Conservation (phyloP, 2,113 vertebrate genomes). For the Podarcis muralis region DNA sequence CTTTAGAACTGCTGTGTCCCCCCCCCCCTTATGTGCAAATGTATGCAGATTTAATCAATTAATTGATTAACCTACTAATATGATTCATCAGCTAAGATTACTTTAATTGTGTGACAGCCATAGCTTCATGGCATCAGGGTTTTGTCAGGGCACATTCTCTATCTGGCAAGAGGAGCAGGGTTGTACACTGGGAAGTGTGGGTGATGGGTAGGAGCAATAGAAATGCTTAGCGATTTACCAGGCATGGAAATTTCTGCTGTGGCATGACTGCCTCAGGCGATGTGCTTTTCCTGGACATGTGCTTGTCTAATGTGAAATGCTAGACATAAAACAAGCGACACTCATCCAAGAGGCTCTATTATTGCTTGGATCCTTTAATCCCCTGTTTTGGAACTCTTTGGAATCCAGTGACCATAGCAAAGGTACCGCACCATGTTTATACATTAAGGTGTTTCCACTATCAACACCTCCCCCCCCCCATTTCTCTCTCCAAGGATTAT, state of each 20-base stretch:
- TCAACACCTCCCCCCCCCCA: rapidly evolving
- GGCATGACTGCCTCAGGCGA: background rate
- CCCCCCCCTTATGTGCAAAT: background rate
- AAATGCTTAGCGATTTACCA: background rate
- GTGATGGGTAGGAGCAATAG: background rate
- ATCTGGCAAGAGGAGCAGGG: background rate
- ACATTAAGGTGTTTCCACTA: rapidly evolving
- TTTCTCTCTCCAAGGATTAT: background rate
- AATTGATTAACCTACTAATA: background rate
- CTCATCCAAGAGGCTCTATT: background rate
- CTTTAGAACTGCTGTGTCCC: background rate
- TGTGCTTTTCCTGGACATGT: background rate
- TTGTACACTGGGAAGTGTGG: background rate
- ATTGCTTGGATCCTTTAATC: background rate
- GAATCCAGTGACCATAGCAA: background rate
- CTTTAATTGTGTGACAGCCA: background rate
- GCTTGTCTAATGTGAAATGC: background rate
- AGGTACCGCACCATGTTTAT: rapidly evolving
- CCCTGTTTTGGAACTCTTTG: background rate
- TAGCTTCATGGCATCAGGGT: background rate
- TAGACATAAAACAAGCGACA: background rate
- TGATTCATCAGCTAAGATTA: background rate
- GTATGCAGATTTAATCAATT: background rate
- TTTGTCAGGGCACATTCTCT: no score
- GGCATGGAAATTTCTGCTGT: background rate